Conservation (phyloP, 2,888 invertebrate genomes). For the Hirtodrosophila confusa region DNA sequence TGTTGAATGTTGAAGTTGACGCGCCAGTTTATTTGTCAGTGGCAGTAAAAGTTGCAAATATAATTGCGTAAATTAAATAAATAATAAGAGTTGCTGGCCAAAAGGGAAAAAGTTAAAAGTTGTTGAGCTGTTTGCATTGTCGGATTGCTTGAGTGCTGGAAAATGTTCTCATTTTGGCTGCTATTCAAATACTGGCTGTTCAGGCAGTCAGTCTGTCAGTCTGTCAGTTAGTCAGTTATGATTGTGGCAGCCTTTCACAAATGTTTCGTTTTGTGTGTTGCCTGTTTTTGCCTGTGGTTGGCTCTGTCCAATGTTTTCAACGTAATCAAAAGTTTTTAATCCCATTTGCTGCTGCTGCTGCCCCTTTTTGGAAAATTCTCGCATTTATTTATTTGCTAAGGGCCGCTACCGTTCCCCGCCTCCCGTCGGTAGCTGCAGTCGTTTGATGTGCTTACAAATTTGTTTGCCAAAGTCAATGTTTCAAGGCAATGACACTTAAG, state of each 20-base stretch:
- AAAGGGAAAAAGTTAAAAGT: slow-evolving; percentile 33
- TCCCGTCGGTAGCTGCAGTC: slow-evolving; percentile 5
- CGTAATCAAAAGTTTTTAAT: slow-evolving; percentile 67
- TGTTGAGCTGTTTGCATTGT: slow-evolving; percentile 17
- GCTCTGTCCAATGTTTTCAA: slow-evolving; percentile 33
- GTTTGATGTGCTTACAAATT: slow-evolving; percentile 30
- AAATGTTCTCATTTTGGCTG: slow-evolving; percentile 32
- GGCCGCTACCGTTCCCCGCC: neutral
- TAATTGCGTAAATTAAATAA: slow-evolving; percentile 47
- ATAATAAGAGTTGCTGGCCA: slow-evolving; percentile 22
- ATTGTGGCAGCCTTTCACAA: slow-evolving; percentile 42
- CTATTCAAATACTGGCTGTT: slow-evolving; percentile 30
- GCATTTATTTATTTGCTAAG: slow-evolving; percentile 28
- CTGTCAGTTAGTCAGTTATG: slow-evolving; percentile 38
- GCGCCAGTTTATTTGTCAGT: neutral
- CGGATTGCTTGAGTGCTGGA: slow-evolving; percentile 20
- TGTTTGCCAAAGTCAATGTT: slow-evolving; percentile 29
- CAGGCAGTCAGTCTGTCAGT: slow-evolving; percentile 21
- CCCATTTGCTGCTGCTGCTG: slow-evolving; percentile 38
- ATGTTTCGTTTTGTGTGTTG: slow-evolving; percentile 24
- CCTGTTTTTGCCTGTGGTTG: slow-evolving; percentile 19
- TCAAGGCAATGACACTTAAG: slow-evolving; percentile 33
- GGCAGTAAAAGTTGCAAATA: slow-evolving; percentile 21
- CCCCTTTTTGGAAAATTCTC: slow-evolving; percentile 24
- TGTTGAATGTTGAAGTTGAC: slow-evolving; percentile 1